These are phyloP conservation scores for Ariopsis seemanni DNA, from an alignment of 2,113 vertebrate genomes.

Conservation along the genomic window DNA sequence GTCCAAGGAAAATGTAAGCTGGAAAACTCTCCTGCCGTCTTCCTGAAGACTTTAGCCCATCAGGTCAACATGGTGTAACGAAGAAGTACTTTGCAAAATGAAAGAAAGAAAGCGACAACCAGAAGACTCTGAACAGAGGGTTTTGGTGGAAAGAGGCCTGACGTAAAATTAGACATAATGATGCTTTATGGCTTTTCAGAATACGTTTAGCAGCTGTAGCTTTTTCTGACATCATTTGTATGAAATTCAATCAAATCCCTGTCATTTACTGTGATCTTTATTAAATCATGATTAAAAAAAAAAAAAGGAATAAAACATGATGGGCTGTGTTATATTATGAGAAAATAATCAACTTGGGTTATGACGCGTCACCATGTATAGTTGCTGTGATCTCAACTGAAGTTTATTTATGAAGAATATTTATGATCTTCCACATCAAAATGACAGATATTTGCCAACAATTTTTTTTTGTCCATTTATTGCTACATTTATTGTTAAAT, in stretches of 20 bases:
- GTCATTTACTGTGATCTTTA: neutral
- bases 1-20: slow-evolving; percentile 35
- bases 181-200: neutral
- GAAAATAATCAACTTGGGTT: too few species aligned
- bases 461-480: too few species aligned
- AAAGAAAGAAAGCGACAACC: neutral
- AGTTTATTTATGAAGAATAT: neutral
- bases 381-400: too few species aligned
- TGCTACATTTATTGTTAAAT: too few species aligned
- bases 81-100: neutral
- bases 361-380: too few species aligned
- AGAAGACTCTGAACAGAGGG: neutral
- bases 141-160: neutral
- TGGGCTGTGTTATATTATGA: neutral
- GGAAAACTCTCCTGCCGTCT: slow-evolving; percentile 50
- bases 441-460: neutral
- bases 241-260: neutral
- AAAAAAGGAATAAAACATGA: neutral
- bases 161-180: neutral
- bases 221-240: neutral
- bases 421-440: neutral
- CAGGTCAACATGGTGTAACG: slow-evolving; percentile 38
- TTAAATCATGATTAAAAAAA: neutral
- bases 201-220: neutral
- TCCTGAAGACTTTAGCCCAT: slow-evolving; percentile 52